These are phyloP conservation scores for Ectemnius lituratus DNA, from an alignment of 2,888 invertebrate genomes.

Conservation along the genomic window DNA sequence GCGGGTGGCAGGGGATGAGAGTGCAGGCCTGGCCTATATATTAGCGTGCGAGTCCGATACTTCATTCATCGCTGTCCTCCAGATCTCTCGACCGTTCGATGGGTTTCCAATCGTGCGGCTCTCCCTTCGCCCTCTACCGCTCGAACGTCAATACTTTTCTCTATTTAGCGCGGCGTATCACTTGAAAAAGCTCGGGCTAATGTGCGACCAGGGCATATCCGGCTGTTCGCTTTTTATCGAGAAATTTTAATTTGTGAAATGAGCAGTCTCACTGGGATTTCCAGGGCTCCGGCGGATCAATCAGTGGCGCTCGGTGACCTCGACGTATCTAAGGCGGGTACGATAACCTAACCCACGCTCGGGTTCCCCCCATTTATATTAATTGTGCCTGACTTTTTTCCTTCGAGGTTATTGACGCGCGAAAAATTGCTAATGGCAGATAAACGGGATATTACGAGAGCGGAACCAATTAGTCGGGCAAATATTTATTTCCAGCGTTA, in stretches of 20 bases:
- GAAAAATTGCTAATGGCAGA: constrained; percentile 22
- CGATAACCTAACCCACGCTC: too few species aligned
- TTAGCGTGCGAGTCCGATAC: constrained; percentile 51
- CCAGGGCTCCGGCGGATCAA: background rate
- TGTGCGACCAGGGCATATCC: background rate
- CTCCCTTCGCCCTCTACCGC: constrained; percentile 21
- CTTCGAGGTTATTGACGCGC: background rate
- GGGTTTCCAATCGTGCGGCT: constrained; percentile 29
- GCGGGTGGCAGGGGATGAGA: constrained; percentile 13
- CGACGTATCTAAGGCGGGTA: too few species aligned
- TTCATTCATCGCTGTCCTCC: constrained; percentile 53
- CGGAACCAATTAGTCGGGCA: too few species aligned
- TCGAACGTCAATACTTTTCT: constrained; percentile 6
- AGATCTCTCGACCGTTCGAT: constrained; percentile 18
- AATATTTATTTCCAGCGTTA: too few species aligned
- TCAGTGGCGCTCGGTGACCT: background rate
- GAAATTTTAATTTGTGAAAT: constrained; percentile 9
- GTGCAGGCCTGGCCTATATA: constrained; percentile 40
- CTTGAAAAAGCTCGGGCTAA: background rate
- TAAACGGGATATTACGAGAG: too few species aligned
- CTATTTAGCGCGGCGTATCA: background rate
- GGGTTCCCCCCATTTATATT: too few species aligned
- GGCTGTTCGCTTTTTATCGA: constrained; percentile 1
- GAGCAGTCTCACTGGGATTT: background rate
- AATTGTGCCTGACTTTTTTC: constrained; percentile 30